A percentile compares a stretch with the other conserved stretches of the same genome.
phyloP scores from a whole-genome alignment of 2,113 vertebrate species.

The Formicarius rufipectus region DNA sequence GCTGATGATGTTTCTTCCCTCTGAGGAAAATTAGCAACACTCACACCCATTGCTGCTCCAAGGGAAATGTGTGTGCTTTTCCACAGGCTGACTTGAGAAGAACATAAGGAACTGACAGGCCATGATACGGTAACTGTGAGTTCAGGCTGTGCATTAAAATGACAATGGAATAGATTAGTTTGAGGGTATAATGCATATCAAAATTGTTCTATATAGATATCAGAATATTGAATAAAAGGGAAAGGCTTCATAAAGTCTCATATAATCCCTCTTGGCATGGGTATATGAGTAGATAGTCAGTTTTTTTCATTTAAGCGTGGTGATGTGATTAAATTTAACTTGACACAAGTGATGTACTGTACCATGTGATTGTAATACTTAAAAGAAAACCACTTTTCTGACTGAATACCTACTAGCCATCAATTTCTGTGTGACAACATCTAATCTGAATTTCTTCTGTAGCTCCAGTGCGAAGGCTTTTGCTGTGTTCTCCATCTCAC shows the following conservation, averaged over 20 bases:
- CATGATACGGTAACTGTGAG: neutral
- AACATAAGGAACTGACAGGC: neutral
- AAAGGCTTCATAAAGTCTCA: slow-evolving; percentile 25
- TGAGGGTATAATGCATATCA: neutral
- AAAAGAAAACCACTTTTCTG: slow-evolving; percentile 43
- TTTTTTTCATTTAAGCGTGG: neutral
- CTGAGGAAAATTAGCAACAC: neutral
- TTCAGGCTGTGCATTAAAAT: slow-evolving; percentile 31
- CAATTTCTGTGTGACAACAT: slow-evolving; percentile 9
- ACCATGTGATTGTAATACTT: slow-evolving; percentile 39
- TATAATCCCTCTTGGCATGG: slow-evolving; percentile 33
- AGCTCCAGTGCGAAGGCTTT: neutral
- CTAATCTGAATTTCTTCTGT: slow-evolving; percentile 45
- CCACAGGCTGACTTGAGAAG: neutral
- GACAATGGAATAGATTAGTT: slow-evolving; percentile 31
- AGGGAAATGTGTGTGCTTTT: neutral
- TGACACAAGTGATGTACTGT: slow-evolving; percentile 31
- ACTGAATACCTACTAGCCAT: slow-evolving; percentile 40
- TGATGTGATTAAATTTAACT: slow-evolving; percentile 58
- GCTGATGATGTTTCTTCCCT: neutral
- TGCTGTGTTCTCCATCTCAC: neutral
- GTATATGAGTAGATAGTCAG: slow-evolving; percentile 2
- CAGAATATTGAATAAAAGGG: slow-evolving; percentile 46
- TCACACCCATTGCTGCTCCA: neutral
- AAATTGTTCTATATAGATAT: slow-evolving; percentile 40